phyloP scores from a whole-genome alignment of 2,113 vertebrate species.

The Nyctibius bracteatus region DNA sequence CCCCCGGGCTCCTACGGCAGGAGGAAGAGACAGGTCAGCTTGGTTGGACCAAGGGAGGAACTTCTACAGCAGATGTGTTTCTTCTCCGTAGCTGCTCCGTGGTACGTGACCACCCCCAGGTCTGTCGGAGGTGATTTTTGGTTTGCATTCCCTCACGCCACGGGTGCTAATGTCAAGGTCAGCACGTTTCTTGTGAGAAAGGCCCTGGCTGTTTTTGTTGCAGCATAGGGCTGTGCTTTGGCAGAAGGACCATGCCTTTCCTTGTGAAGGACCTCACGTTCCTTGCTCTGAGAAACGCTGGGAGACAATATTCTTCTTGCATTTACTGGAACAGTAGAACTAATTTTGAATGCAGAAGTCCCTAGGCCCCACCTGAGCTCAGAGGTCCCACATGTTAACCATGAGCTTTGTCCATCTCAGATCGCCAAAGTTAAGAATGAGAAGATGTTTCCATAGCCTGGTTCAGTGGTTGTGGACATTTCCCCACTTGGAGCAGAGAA shows the following conservation, averaged over 20 bases:
- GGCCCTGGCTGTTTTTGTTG: neutral
- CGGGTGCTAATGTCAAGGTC: neutral
- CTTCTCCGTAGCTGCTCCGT: neutral
- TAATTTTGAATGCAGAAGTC: neutral
- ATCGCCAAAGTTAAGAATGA: neutral
- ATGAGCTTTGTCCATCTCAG: neutral
- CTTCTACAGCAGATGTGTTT: neutral
- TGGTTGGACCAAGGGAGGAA: neutral
- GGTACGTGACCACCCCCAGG: neutral
- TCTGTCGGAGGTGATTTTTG: neutral
- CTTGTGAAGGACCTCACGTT: neutral
- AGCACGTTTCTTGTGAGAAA: neutral
- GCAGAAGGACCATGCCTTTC: neutral
- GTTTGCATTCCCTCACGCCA: neutral
- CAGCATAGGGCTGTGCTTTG: neutral
- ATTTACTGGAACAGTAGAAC: neutral
- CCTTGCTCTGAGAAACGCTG: neutral
- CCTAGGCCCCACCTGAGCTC: fast-evolving
- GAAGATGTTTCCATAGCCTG: neutral
- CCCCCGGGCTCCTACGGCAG: neutral
- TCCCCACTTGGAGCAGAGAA: neutral
- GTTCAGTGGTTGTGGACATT: neutral
- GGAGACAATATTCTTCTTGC: neutral
- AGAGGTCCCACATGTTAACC: neutral
- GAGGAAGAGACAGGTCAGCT: neutral